A percentile compares a stretch with the other conserved stretches of the same genome.
phyloP scores from a whole-genome alignment of 2,888 invertebrate genomes.

The Apotomis capreana region DNA sequence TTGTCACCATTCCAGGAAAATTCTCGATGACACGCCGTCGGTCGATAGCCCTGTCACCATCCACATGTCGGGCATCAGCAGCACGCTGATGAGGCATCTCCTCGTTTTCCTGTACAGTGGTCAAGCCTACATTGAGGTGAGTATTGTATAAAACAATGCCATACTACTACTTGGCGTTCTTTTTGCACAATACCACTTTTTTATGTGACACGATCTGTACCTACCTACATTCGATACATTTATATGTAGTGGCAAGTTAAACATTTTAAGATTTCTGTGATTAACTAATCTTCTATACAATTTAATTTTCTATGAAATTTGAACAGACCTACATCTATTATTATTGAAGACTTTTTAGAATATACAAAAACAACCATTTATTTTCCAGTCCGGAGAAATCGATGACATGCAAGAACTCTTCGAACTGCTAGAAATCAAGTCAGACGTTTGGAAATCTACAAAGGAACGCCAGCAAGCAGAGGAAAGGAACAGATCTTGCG shows the following conservation, averaged over 20 bases:
- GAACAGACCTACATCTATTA: too few species aligned
- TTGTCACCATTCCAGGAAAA: slow-evolving; percentile 77
- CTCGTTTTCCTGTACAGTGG: slow-evolving; percentile 94
- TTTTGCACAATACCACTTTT: too few species aligned
- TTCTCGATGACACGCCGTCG: slow-evolving; percentile 88
- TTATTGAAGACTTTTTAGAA: background rate
- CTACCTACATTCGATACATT: too few species aligned
- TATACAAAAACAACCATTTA: slow-evolving; percentile 41
- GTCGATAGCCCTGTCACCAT: slow-evolving; percentile 89
- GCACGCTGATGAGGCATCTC: slow-evolving; percentile 90
- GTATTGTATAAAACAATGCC: slow-evolving; percentile 44
- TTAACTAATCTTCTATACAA: too few species aligned
- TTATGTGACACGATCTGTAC: too few species aligned
- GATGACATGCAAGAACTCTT: slow-evolving; percentile 92
- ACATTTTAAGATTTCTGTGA: too few species aligned
- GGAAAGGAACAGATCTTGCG: slow-evolving; percentile 78
- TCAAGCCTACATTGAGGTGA: slow-evolving; percentile 91
- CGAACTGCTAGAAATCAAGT: slow-evolving; percentile 92
- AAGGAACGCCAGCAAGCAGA: slow-evolving; percentile 80
- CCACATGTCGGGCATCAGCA: slow-evolving; percentile 92
- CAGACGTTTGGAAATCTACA: slow-evolving; percentile 88
- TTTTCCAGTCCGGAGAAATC: slow-evolving; percentile 89
- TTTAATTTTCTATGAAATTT: too few species aligned
- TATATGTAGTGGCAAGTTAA: too few species aligned
- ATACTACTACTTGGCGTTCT: too few species aligned